Evolutionary conservation across 1,140 invertebrate species (phyloP).

Genomic region (Brachionus sp.): DNA sequence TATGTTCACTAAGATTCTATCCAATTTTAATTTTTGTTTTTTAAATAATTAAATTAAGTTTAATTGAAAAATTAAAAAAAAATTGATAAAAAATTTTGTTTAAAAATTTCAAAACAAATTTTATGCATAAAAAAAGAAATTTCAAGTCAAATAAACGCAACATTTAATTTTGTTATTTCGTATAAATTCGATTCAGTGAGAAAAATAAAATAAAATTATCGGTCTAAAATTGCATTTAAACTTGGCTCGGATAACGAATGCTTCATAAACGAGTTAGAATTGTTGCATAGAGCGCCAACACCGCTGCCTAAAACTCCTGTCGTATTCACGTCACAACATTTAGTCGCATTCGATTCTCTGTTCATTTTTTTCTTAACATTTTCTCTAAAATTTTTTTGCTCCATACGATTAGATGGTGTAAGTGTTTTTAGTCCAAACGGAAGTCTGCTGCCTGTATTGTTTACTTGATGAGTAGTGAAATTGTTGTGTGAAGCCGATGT

Average conservation of each 20-base stretch:
- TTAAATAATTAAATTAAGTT: background rate
- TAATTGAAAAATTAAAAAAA: background rate
- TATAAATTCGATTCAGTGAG: conserved; percentile 16
- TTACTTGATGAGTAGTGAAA: background rate
- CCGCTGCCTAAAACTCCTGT: conserved; percentile 15
- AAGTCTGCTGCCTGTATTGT: background rate
- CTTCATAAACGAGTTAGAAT: background rate
- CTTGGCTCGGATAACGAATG: conserved; percentile 34
- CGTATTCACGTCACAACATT: background rate
- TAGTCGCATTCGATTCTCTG: background rate
- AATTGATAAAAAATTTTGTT: background rate
- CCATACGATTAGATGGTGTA: background rate
- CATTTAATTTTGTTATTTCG: background rate
- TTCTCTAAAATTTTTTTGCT: background rate
- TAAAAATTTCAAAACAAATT: conserved; percentile 33
- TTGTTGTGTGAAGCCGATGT: conserved; percentile 19
- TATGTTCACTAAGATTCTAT: background rate
- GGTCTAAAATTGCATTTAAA: conserved; percentile 32
- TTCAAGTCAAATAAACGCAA: background rate
- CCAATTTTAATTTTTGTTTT: background rate
- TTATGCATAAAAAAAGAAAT: background rate
- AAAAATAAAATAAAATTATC: conserved; percentile 2
- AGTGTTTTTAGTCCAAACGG: conserved; percentile 4
- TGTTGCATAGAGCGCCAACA: background rate
- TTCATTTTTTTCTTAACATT: conserved; percentile 16